phyloP scores from a whole-genome alignment of 2,113 vertebrate species.

The Gymnocephalus cernua region DNA sequence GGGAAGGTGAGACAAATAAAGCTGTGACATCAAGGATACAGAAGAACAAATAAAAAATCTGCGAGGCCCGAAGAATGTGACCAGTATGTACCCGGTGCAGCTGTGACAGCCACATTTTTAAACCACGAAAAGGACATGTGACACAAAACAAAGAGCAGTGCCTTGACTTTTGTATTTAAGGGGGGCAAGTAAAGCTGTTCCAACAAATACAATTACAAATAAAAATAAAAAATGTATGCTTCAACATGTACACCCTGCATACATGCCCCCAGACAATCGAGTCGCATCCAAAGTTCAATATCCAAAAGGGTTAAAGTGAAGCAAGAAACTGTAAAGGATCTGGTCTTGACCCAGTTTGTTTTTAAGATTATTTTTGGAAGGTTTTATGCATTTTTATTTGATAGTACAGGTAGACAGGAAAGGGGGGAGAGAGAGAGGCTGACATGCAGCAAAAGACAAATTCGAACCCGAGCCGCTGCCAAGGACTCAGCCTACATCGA shows the following conservation, averaged over 20 bases:
- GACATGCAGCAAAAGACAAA: no score
- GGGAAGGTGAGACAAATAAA: neutral
- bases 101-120: neutral
- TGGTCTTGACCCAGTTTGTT: conserved; percentile 54
- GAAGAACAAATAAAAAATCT: conserved; percentile 30
- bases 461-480: no score
- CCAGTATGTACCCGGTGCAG: neutral
- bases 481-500: no score
- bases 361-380: no score
- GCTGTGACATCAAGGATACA: conserved; percentile 23
- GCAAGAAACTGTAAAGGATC: conserved; percentile 47
- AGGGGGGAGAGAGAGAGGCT: no score
- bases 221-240: neutral
- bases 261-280: neutral
- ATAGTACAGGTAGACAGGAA: no score
- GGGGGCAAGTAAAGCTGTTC: neutral
- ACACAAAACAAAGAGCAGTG: neutral
- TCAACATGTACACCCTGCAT: neutral
- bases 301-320: conserved; percentile 37
- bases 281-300: conserved; percentile 21
- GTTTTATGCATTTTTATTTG: no score
- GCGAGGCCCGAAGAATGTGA: neutral
- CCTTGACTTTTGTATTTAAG: conserved; percentile 3
- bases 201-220: conserved; percentile 5
- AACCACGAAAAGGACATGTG: neutral